These are phyloP conservation scores for Dioctria rufipes DNA, from an alignment of 2,888 invertebrate genomes.

Conservation along the genomic window DNA sequence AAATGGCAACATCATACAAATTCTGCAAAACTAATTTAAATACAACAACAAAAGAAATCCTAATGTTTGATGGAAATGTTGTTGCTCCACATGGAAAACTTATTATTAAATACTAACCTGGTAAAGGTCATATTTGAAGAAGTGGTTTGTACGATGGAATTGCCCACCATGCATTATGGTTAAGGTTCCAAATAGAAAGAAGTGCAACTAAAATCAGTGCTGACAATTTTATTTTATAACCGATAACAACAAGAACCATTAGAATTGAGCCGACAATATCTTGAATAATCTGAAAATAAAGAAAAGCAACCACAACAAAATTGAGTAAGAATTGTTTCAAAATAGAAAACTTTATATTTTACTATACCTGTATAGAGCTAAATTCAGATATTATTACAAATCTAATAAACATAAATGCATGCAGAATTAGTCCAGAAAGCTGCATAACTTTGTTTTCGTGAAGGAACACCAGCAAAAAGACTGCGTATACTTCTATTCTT, in stretches of 20 bases:
- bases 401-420: conserved; percentile 99
- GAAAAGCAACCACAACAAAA: conserved; percentile 39
- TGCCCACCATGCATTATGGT: conserved; percentile 99
- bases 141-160: conserved; percentile 96
- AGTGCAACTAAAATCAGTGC: conserved; percentile 94
- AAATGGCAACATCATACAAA: no score
- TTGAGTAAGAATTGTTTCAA: neutral
- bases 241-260: conserved; percentile 96
- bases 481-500: conserved; percentile 92
- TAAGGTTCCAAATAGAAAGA: conserved; percentile 91
- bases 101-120: no score
- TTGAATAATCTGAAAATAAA: conserved; percentile 82
- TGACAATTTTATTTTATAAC: conserved; percentile 98
- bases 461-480: conserved; percentile 95
- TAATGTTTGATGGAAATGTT: no score
- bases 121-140: conserved; percentile 99
- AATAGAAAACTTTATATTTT: no score
- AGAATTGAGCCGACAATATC: no score
- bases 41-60: no score
- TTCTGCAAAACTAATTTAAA: no score
- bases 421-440: conserved; percentile 92
- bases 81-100: no score
- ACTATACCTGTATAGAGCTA: conserved; percentile 84
- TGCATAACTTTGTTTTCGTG: conserved; percentile 96
- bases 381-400: conserved; percentile 90